Percentiles rank a stretch among this genome's conserved stretches.
Evolutionary conservation across 1,140 invertebrate genomes (phyloP).

Genomic region (Sitodiplosis mosellana): DNA sequence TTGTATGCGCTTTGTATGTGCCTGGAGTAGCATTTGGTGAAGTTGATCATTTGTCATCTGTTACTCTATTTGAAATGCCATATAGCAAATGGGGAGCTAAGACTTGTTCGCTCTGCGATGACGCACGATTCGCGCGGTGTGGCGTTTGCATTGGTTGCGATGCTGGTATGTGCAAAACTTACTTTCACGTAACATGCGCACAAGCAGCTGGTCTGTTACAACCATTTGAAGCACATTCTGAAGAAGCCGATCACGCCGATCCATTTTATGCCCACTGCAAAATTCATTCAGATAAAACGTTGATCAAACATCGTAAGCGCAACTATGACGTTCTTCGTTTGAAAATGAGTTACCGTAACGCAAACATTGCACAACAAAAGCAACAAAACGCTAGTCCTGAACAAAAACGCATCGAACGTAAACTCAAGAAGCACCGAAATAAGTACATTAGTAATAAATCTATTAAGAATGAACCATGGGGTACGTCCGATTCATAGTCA

Average conservation of each 20-base stretch:
- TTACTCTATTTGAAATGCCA: conserved; percentile 89
- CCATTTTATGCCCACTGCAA: conserved; percentile 95
- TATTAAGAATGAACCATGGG: conserved; percentile 64
- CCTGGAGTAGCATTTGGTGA: conserved; percentile 95
- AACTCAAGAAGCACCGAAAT: conserved; percentile 53
- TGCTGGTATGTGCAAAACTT: conserved; percentile 91
- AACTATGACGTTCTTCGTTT: conserved; percentile 81
- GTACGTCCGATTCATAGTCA: conserved; percentile 28
- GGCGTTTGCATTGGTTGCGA: conserved; percentile 94
- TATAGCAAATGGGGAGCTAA: conserved; percentile 90
- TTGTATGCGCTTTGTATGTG: conserved; percentile 91
- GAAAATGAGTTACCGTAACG: conserved; percentile 47
- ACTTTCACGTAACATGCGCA: conserved; percentile 96
- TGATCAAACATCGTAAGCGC: conserved; percentile 57
- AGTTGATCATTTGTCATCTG: conserved; percentile 66
- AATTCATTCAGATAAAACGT: conserved; percentile 68
- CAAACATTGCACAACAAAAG: conserved; percentile 28
- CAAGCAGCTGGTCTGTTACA: conserved; percentile 82
- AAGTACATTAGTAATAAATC: conserved; percentile 59
- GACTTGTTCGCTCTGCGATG: conserved; percentile 69
- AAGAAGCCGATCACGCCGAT: conserved; percentile 87
- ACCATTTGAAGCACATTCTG: conserved; percentile 60
- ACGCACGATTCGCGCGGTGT: conserved; percentile 66
- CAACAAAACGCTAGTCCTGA: conserved; percentile 32
- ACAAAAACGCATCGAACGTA: conserved; percentile 54